Conservation (phyloP, 2,113 vertebrate genomes). For the Oreotrochilus melanogaster region DNA sequence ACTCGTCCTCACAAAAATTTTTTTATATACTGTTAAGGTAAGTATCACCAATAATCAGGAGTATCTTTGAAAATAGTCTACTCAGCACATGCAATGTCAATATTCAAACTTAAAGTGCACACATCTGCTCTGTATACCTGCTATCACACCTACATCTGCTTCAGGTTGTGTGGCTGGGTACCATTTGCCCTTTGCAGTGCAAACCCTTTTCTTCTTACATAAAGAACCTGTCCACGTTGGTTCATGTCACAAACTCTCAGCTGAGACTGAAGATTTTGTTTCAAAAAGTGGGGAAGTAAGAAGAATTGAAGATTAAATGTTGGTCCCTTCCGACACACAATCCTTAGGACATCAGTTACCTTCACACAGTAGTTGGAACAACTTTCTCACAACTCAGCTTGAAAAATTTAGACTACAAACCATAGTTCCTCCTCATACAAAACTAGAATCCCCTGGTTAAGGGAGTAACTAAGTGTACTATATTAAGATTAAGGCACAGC, state of each 20-base stretch:
- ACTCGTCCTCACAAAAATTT: neutral
- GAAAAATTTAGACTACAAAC: neutral
- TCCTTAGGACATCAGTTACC: neutral
- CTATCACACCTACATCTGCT: neutral
- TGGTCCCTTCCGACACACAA: neutral
- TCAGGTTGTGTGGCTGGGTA: neutral
- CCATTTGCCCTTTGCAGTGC: neutral
- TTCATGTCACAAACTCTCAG: neutral
- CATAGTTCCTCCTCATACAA: neutral
- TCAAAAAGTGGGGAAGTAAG: neutral
- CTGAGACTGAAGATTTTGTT: neutral
- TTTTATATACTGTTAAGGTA: neutral
- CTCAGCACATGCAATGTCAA: neutral
- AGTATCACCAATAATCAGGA: neutral
- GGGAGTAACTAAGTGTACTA: neutral
- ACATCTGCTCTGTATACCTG: neutral
- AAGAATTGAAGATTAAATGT: neutral
- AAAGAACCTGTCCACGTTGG: neutral
- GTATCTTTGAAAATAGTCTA: neutral
- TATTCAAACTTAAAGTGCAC: neutral
- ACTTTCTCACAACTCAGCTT: neutral
- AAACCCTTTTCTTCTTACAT: neutral
- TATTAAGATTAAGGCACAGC: neutral
- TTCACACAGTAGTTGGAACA: neutral
- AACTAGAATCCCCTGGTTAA: neutral